Base-by-base conservation (phyloP, 2,113 vertebrate species). In the Hippocampus barbouri region DNA sequence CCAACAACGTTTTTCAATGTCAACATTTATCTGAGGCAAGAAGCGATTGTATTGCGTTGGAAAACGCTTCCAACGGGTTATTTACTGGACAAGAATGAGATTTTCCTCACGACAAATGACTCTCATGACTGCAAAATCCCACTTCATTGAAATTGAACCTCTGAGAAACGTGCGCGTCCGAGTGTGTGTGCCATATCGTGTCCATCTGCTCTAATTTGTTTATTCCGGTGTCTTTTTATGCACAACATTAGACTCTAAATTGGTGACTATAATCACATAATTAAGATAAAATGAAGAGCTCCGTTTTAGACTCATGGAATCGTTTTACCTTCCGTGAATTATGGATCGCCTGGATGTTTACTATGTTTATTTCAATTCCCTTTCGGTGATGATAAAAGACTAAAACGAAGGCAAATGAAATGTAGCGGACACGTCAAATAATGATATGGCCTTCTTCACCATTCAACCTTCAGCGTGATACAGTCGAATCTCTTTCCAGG, bases 241-340 rank as follows among this genome's bases (percentile, higher is more conserved):
- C 87, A 89, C 87, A 87, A 74, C 72, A 82, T 89, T 83, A 80
- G 63, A 80, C 78, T 80, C 69, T 77, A 80, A 85, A 90, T 85
- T 87, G 68, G 83, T 87, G 81, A 84, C 79, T 71, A 71, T 79
- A 81, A 84, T 77, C 40, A 23, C 64, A 76, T 81, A 75, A 78
- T 87, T 76, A 83, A 85, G 86, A 89, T 89, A 76, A 90, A 78
- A 73, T 73, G 68, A 57, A 57, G 67, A 76, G 76, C 43, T 30
- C 43, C 66, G 75, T 76, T 83, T 69, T 73, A 72, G 59, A 79
- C 66, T 65, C 73, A 63, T 64, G 18, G 30, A 77, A 20, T 27
- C 73, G 71, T 34, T 60, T 60, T 60, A 18, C 59, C 59, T 20
- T 61, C 30, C 15, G 3, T 59, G 23, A 59, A 59, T 61, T 61